These are phyloP conservation scores for Lophotis ruficrista DNA, from an alignment of 2,113 vertebrate genomes.

Conservation along the genomic window DNA sequence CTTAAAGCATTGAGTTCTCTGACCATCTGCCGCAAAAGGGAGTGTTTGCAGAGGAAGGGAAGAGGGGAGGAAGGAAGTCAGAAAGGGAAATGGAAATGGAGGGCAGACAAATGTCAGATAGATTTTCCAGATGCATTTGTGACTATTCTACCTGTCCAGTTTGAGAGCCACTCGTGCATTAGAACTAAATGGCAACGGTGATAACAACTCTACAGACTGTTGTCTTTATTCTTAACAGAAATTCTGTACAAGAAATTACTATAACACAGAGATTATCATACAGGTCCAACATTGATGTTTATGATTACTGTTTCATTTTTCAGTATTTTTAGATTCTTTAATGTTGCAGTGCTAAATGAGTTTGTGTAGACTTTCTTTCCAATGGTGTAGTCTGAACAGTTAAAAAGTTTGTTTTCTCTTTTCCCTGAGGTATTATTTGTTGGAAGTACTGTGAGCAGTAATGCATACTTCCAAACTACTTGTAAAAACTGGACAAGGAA, in stretches of 20 bases:
- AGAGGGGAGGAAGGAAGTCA: not conserved
- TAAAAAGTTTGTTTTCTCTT: not conserved
- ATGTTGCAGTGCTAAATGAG: not conserved
- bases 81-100: not conserved
- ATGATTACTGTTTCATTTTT: not conserved
- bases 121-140: not conserved
- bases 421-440: not conserved
- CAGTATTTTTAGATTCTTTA: not conserved
- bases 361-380: not conserved
- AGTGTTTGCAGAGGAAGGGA: not conserved
- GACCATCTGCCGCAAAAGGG: not conserved
- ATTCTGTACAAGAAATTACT: not conserved
- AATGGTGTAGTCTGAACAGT: not conserved
- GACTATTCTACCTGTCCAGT: not conserved
- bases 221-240: not conserved
- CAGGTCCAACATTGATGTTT: not conserved
- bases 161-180: not conserved
- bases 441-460: not conserved
- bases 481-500: not conserved
- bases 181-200: not conserved
- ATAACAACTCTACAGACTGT: not conserved
- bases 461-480: not conserved
- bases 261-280: not conserved
- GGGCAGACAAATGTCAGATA: not conserved
- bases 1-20: not conserved